phyloP scores from a whole-genome alignment of 2,888 invertebrate species.

The Panzeria rudis region DNA sequence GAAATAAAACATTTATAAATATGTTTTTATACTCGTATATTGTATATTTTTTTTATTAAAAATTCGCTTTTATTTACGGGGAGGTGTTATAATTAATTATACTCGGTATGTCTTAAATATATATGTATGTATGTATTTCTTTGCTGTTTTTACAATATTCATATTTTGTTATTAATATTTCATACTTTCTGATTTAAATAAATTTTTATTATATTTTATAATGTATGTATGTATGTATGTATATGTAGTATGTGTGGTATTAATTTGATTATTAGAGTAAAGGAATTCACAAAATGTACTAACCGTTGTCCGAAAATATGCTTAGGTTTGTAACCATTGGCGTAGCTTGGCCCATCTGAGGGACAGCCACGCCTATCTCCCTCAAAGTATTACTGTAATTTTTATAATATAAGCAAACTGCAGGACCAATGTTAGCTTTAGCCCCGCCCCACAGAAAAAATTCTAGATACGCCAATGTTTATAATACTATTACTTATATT shows the following conservation, averaged over 20 bases:
- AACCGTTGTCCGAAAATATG: too few species aligned
- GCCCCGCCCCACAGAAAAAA: too few species aligned
- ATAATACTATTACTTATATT: background rate
- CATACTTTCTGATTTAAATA: conserved; percentile 10
- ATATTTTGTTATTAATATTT: conserved; percentile 32
- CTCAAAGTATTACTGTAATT: too few species aligned
- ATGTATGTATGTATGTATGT: background rate
- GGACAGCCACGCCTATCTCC: too few species aligned
- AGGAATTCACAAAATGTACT: background rate
- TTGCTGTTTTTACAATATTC: conserved; percentile 44
- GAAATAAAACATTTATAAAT: background rate
- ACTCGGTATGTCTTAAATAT: conserved; percentile 29
- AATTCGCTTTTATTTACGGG: conserved; percentile 64
- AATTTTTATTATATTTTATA: background rate
- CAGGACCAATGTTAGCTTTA: too few species aligned
- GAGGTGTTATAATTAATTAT: conserved; percentile 45
- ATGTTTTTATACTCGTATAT: background rate
- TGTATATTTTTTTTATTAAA: conserved; percentile 59
- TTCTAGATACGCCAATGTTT: background rate
- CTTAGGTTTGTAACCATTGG: too few species aligned
- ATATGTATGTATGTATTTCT: background rate
- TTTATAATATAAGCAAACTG: too few species aligned
- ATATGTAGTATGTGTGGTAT: background rate
- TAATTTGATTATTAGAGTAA: background rate
- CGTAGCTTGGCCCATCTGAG: too few species aligned